Conservation (phyloP, 2,113 vertebrate genomes). For the Origma solitaria region DNA sequence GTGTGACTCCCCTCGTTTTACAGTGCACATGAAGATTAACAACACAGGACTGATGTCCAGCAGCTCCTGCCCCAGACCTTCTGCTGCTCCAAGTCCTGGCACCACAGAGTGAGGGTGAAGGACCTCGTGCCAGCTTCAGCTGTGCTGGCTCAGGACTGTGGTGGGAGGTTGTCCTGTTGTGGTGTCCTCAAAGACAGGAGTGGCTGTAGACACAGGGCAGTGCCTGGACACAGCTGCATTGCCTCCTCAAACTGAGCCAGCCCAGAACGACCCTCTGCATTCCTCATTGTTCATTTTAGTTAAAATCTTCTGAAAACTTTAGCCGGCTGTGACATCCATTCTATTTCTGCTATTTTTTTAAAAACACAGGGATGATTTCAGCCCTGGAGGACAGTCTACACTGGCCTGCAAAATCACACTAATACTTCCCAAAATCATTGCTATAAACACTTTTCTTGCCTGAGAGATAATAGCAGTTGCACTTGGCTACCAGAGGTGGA, state of each 20-base stretch:
- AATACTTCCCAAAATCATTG: not conserved
- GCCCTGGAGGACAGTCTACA: not conserved
- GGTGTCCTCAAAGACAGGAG: not conserved
- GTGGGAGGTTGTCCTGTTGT: not conserved
- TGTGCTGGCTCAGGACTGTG: rapidly evolving
- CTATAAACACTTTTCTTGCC: not conserved
- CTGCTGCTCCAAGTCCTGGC: not conserved
- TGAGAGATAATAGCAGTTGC: not conserved
- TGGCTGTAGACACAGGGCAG: not conserved
- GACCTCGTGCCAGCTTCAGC: not conserved
- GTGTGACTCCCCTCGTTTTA: not conserved
- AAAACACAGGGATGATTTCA: not conserved
- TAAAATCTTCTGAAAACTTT: not conserved
- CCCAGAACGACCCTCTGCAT: not conserved
- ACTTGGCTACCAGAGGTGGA: not conserved
- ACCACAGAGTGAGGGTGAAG: not conserved
- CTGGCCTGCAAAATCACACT: not conserved
- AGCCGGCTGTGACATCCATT: not conserved
- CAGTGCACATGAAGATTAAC: not conserved
- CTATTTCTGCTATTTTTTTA: not conserved
- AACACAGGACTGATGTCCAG: not conserved
- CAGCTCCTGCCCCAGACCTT: not conserved
- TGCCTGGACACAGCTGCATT: not conserved
- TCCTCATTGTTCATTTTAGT: not conserved
- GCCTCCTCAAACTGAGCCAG: not conserved